Conservation (phyloP, 2,797 vertebrate genomes). For the Phoxinus dragarum region DNA sequence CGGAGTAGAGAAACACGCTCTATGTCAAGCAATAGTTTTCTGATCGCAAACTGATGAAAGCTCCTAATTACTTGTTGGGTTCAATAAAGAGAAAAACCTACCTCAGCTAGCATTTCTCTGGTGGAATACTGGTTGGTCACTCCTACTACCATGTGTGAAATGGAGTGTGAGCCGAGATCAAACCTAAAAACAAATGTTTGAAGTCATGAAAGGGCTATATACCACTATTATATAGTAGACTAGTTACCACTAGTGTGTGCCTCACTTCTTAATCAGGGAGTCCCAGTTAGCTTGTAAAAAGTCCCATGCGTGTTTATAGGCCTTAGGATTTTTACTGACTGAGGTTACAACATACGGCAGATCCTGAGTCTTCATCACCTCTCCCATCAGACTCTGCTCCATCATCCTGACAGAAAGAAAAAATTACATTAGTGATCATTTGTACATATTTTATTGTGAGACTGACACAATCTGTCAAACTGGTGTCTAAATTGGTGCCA, state of each 20-base stretch:
- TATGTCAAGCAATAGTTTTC: background rate
- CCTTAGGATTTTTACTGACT: conserved; percentile 83
- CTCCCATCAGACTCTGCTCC: conserved; percentile 85
- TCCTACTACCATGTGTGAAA: conserved; percentile 79
- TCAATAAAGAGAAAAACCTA: conserved; percentile 60
- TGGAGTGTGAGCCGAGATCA: conserved; percentile 81
- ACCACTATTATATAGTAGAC: background rate
- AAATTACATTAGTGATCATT: background rate
- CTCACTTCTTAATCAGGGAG: conserved; percentile 85
- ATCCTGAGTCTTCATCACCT: conserved; percentile 89
- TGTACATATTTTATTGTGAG: too few species aligned
- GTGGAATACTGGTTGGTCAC: conserved; percentile 88
- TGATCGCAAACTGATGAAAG: background rate
- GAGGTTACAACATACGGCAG: conserved; percentile 78
- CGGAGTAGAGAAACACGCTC: conserved; percentile 3
- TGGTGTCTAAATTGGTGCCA: too few species aligned
- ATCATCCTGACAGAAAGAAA: conserved; percentile 80
- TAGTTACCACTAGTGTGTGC: too few species aligned
- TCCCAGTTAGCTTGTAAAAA: conserved; percentile 87
- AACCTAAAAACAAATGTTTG: conserved; percentile 77
- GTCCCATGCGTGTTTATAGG: conserved; percentile 85
- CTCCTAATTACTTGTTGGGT: background rate
- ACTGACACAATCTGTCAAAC: too few species aligned
- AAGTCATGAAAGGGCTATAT: background rate
- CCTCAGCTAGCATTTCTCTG: conserved; percentile 83